Evolutionary conservation across 2,797 vertebrate genomes (phyloP).

Genomic region (Eleutherodactylus coqui): DNA sequence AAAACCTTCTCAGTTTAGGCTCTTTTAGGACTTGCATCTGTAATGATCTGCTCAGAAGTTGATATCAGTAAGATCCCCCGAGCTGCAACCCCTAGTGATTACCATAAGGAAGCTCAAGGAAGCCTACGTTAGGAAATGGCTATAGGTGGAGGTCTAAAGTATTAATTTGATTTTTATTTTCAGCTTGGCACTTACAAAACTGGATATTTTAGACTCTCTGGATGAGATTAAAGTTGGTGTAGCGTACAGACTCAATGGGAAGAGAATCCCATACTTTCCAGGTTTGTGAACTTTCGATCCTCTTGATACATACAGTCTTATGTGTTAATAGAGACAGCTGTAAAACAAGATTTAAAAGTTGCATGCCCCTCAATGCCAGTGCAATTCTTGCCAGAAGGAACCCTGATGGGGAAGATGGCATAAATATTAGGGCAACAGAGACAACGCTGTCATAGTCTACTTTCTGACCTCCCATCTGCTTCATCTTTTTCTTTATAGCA

Average conservation of each 20-base stretch:
- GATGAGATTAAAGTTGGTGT: conserved; percentile 96
- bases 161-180: conserved; percentile 17
- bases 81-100: not conserved
- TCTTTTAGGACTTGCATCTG: not conserved
- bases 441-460: not conserved
- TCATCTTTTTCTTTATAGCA: conserved; percentile 73
- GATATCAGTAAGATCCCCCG: not conserved
- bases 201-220: conserved; percentile 95
- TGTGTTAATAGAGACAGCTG: not conserved
- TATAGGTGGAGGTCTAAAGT: not conserved
- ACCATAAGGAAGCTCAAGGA: not conserved
- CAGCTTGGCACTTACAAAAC: conserved; percentile 96
- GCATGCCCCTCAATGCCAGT: too few species aligned
- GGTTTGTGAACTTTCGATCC: conserved; percentile 75
- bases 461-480: not conserved
- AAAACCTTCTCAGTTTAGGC: not conserved
- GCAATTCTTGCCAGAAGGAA: too few species aligned
- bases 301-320: not conserved
- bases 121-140: not conserved
- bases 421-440: not conserved
- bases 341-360: not conserved
- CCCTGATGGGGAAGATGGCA: not conserved
- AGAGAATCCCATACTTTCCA: conserved; percentile 96
- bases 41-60: not conserved
- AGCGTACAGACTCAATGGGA: conserved; percentile 93